Evolutionary conservation across 2,113 vertebrate species (phyloP), one percentile per base, ranked within the genome.

Genomic region (Sporophila hypoxantha): DNA sequence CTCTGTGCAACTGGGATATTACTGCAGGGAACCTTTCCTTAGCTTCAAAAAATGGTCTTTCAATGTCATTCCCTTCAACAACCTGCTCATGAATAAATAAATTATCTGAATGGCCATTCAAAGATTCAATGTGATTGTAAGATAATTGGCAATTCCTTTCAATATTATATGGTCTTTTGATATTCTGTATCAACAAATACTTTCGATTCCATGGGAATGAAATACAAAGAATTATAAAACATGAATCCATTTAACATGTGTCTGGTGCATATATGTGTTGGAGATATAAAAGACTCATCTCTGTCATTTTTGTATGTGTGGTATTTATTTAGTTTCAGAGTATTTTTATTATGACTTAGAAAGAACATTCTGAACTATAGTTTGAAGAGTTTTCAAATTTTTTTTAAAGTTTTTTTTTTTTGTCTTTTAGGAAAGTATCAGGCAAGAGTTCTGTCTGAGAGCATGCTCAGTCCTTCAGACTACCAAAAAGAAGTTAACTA

Each of bases 391-490:
- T 89, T 83, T 76, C 39, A 73, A 56, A 61, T 16, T 46, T 30
- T 52, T 27, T 26, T 50, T 57, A 5, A 14, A 39, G n/a, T 34
- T 50, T 50, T 50, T 78, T 74, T 37, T 42, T 57, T 57, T 42
- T 92, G 44, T 89, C 30, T 92, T 95, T 46, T 94, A 99, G 99
- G 99, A 68, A 99, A 98, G 90, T 98, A 98, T 87, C 99, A 99
- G 92, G 98, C 99, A 59, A 98, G 99, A 73, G 96, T 98, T 76
- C 97, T 99, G 44, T 98, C 98, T 10, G 99, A 99, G 95, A 98
- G 97, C 83, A 99, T 99, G 94, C 98, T 97, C 57, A 98, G 96
- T 71, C 98, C 98, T 17, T 97, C 83, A 4, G 98, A 99, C 50
- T 98, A 98, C 89, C 96, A 99, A 84, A 98, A 97, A 89, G 98